Evolutionary conservation across 2,888 invertebrate genomes (phyloP).

Genomic region (Lepidocyrtoides sp.): DNA sequence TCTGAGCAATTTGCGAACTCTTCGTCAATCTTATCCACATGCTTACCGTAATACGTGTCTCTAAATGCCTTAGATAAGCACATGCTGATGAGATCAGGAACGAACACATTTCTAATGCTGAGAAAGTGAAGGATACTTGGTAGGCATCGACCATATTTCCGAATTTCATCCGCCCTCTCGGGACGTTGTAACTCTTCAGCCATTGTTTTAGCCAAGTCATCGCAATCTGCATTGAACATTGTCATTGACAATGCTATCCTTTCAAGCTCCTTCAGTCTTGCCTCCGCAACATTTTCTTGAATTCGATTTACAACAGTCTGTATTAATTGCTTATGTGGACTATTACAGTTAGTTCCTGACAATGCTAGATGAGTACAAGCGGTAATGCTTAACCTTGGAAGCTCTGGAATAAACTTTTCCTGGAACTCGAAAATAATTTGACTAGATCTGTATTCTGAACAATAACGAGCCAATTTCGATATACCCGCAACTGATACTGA

Average conservation of each 20-base stretch:
- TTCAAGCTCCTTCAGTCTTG: slow-evolving; percentile 92
- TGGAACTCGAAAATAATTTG: slow-evolving; percentile 88
- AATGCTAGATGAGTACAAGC: slow-evolving; percentile 90
- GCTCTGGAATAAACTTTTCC: slow-evolving; percentile 88
- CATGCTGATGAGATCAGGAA: slow-evolving; percentile 89
- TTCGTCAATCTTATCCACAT: slow-evolving; percentile 78
- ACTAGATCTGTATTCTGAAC: slow-evolving; percentile 42
- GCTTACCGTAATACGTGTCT: slow-evolving; percentile 88
- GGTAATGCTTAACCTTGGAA: slow-evolving; percentile 89
- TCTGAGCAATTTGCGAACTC: too few species aligned
- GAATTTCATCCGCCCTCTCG: slow-evolving; percentile 88
- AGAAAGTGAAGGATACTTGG: slow-evolving; percentile 90
- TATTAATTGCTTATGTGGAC: slow-evolving; percentile 87
- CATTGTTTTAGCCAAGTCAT: slow-evolving; percentile 87
- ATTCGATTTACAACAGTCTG: slow-evolving; percentile 88
- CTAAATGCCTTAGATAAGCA: slow-evolving; percentile 89
- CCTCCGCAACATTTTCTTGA: slow-evolving; percentile 87
- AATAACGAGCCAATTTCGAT: slow-evolving; percentile 77
- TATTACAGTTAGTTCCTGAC: slow-evolving; percentile 88
- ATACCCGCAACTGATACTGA: slow-evolving; percentile 90
- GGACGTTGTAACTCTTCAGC: slow-evolving; percentile 88
- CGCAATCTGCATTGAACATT: slow-evolving; percentile 89
- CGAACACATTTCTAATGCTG: slow-evolving; percentile 88
- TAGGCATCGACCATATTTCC: slow-evolving; percentile 89
- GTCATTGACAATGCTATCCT: slow-evolving; percentile 90